Evolutionary conservation across 1,140 invertebrate species (phyloP).

Genomic region (Rhyacophila brunnea): DNA sequence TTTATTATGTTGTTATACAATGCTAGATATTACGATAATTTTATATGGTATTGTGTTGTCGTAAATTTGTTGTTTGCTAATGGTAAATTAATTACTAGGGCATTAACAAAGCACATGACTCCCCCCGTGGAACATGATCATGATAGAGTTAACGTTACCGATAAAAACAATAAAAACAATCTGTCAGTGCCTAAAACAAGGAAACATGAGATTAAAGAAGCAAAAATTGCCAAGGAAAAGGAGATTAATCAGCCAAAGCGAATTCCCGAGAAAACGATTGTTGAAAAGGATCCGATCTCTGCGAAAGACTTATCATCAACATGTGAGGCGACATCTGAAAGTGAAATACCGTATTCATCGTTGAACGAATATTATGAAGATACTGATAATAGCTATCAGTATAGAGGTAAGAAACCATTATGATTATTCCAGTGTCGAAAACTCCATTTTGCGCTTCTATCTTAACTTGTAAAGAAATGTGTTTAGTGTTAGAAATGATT

Average conservation of each 20-base stretch:
- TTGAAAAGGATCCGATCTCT: constrained; percentile 8
- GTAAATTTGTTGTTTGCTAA: no score
- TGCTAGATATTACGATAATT: no score
- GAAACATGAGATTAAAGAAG: constrained; percentile 7
- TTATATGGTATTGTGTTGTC: no score
- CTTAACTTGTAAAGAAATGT: no score
- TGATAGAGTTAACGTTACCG: background rate
- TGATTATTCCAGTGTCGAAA: background rate
- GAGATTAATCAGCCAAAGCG: constrained; percentile 44
- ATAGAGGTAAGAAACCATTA: constrained; percentile 8
- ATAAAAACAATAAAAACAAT: constrained; percentile 15
- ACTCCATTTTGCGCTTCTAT: background rate
- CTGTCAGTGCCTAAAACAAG: constrained; percentile 10
- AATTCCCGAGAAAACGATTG: constrained; percentile 37
- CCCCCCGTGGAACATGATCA: constrained; percentile 40
- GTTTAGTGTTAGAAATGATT: no score
- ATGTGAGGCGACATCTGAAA: constrained; percentile 44
- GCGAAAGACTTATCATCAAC: constrained; percentile 33
- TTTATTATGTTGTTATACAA: no score
- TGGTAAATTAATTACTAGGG: constrained; percentile 38
- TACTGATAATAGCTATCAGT: constrained; percentile 27
- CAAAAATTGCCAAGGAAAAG: constrained; percentile 45
- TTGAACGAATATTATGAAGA: constrained; percentile 41
- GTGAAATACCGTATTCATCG: constrained; percentile 48
- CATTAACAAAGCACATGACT: constrained; percentile 53